Evolutionary conservation across 2,797 vertebrate genomes (phyloP).

Genomic region (Muscicapa striata): DNA sequence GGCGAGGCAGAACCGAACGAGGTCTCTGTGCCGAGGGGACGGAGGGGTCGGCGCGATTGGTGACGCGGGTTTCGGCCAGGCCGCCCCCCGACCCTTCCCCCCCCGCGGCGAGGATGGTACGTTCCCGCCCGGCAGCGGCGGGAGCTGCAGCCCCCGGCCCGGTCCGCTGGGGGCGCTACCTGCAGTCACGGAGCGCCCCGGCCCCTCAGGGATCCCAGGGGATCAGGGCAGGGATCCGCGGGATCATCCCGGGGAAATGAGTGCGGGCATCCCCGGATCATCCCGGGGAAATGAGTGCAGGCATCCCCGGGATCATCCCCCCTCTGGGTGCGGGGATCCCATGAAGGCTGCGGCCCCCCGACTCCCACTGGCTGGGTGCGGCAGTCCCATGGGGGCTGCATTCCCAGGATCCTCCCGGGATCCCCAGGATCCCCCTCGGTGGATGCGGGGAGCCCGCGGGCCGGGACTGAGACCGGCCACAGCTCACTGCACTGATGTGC

Average conservation of each 20-base stretch:
- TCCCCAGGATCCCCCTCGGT: background rate
- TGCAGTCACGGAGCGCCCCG: accelerated
- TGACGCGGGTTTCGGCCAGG: background rate
- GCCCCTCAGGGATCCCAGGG: accelerated
- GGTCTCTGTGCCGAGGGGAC: accelerated
- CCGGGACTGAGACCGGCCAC: background rate
- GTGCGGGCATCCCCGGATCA: background rate
- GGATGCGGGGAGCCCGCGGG: background rate
- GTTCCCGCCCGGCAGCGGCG: background rate
- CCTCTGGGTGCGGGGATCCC: too few species aligned
- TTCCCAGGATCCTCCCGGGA: background rate
- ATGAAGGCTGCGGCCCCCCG: too few species aligned
- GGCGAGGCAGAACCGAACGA: accelerated
- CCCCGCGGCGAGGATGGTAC: background rate
- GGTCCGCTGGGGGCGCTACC: background rate
- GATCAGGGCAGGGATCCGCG: too few species aligned
- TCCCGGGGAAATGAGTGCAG: background rate
- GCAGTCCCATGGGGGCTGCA: background rate
- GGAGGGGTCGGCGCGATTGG: too few species aligned
- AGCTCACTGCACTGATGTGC: background rate
- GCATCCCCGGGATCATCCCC: background rate
- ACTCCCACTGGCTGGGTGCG: background rate
- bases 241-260: background rate
- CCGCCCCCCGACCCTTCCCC: background rate
- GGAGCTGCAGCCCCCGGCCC: background rate